Percentiles rank a stretch among this genome's conserved stretches.
Evolutionary conservation across 1,140 invertebrate genomes (phyloP).

Genomic region (Globodera rostochiensis): DNA sequence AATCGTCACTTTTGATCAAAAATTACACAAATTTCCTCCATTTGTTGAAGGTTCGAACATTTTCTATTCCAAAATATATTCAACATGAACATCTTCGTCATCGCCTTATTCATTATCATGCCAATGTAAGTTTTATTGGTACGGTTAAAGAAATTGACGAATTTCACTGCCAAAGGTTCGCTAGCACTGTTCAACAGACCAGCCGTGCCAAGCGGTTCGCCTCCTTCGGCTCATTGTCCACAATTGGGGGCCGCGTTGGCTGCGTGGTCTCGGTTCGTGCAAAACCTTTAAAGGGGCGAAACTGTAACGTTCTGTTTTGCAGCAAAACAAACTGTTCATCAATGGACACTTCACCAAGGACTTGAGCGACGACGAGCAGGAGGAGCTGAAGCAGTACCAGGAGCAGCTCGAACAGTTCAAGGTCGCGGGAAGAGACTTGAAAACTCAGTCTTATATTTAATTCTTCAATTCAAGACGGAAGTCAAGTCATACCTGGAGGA

Average conservation of each 20-base stretch:
- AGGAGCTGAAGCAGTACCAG: constrained; percentile 34
- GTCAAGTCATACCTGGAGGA: constrained; percentile 35
- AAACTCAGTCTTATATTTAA: background rate
- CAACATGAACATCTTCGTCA: background rate
- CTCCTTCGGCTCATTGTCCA: constrained; percentile 38
- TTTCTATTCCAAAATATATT: background rate
- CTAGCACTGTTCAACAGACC: background rate
- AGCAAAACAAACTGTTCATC: constrained; percentile 36
- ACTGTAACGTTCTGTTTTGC: background rate
- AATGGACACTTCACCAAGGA: constrained; percentile 41
- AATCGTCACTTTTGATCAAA: no score
- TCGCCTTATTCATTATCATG: background rate
- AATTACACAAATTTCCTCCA: no score
- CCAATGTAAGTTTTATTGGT: background rate
- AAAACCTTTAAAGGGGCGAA: constrained; percentile 1
- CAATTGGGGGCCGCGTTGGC: constrained; percentile 38
- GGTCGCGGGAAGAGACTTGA: background rate
- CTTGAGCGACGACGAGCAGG: constrained; percentile 38
- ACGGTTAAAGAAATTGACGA: background rate
- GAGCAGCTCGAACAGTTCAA: constrained; percentile 21
- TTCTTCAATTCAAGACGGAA: constrained; percentile 9
- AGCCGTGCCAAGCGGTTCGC: constrained; percentile 37
- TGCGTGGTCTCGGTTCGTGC: constrained; percentile 44
- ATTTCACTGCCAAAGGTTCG: background rate
- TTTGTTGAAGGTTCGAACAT: background rate